Evolutionary conservation across 2,888 invertebrate species (phyloP), one percentile per base, ranked within the genome.

Genomic region (Xanthia togata): DNA sequence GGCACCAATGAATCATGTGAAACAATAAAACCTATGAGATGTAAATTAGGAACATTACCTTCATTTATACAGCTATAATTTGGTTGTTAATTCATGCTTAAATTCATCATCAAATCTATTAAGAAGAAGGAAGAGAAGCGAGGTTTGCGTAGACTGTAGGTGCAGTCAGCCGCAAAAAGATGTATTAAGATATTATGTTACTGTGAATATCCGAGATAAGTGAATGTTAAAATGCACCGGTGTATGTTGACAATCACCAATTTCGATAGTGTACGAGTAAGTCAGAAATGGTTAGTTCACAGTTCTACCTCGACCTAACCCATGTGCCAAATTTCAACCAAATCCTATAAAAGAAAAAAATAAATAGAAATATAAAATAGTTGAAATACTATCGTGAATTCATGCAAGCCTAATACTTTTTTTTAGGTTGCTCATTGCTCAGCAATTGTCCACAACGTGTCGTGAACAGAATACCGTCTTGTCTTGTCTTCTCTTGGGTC

Each of bases 31-130:
- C 96, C 96, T 23, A 90, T 89, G 64, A 93, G 96, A 88, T 95
- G 95, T 91, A 96, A 96, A 90, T 90, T 96, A 83, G 96, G 96
- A 50, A 91, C 85, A 57, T 92, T 96, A 75, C 96, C 96, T 71
- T 95, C 96, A 41, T 96, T 93, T 82, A 96, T 96, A 85, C 93
- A 95, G 82, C 86, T 96, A 38, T 93, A 88, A 82, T 76, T 41
- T 62, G 1, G 38, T 73, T 50, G 23, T 38, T 68, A 38, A 35
- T 53, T 35, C 11, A 35, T 78, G 44, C 26, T 44, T 44, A 41
- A 35, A 59, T 74, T 63, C 6, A 53, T 50, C 31, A 35, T 50
- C 14, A 6, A 41, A 31, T 31, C 11, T 8, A 38, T 64, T 38
- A 62, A 20, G 17, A n/a, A n/a, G n/a, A n/a, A n/a, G n/a, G n/a